These are phyloP conservation scores for Aeoliscus strigatus DNA, from an alignment of 2,797 vertebrate species.

Conservation along the genomic window DNA sequence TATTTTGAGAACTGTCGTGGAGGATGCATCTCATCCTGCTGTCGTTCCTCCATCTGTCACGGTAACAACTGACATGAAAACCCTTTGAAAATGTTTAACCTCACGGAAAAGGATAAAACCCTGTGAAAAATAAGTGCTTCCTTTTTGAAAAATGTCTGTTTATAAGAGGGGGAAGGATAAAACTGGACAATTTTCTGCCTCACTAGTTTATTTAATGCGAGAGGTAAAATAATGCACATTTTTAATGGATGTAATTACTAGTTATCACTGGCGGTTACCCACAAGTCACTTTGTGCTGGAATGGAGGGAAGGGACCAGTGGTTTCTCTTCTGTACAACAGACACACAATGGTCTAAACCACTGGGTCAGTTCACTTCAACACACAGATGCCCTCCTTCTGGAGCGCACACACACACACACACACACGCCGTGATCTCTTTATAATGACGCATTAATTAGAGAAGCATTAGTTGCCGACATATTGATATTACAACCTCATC, in stretches of 20 bases:
- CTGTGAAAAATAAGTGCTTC: constrained; percentile 68
- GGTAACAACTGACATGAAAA: constrained; percentile 58
- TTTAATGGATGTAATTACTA: constrained; percentile 83
- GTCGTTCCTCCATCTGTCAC: constrained; percentile 50
- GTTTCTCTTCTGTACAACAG: constrained; percentile 48
- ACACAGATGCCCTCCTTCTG: no score
- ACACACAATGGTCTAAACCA: constrained; percentile 50
- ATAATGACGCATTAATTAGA: constrained; percentile 51
- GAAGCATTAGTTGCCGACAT: constrained; percentile 47
- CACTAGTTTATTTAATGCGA: constrained; percentile 79
- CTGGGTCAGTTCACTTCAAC: no score
- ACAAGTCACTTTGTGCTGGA: constrained; percentile 65
- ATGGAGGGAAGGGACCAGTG: constrained; percentile 61
- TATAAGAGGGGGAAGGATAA: constrained; percentile 73
- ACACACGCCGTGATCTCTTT: constrained; percentile 24
- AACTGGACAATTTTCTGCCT: constrained; percentile 84
- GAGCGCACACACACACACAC: constrained; percentile 1
- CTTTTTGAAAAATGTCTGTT: constrained; percentile 64
- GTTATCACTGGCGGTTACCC: constrained; percentile 76
- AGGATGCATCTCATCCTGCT: constrained; percentile 27
- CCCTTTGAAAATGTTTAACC: constrained; percentile 62
- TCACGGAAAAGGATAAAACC: constrained; percentile 68
- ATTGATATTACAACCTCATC: constrained; percentile 53
- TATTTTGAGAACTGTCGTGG: no score
- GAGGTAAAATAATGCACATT: constrained; percentile 82